Evolutionary conservation across 1,140 invertebrate genomes (phyloP).

Genomic region (Papilio xuthus): DNA sequence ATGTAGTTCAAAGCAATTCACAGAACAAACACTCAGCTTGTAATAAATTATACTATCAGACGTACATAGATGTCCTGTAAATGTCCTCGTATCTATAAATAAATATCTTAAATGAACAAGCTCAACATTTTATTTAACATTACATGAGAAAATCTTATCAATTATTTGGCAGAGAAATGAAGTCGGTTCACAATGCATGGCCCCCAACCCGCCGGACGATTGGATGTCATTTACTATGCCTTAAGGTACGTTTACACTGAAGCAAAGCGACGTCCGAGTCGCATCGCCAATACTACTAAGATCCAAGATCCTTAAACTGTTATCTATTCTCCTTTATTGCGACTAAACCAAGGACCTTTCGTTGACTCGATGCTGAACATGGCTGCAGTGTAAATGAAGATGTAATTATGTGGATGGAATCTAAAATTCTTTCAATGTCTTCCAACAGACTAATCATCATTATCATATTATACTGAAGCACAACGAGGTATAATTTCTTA

Average conservation of each 20-base stretch:
- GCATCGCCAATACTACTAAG: too few relatives aligned
- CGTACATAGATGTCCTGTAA: too few relatives aligned
- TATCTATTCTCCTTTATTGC: too few relatives aligned
- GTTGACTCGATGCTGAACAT: too few relatives aligned
- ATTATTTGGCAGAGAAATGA: conserved; percentile 5
- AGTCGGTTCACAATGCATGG: conserved; percentile 3
- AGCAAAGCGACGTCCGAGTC: neutral
- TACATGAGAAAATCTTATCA: neutral
- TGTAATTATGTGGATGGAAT: neutral
- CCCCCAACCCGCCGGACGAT: neutral
- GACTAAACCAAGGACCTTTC: too few relatives aligned
- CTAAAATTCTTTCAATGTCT: neutral
- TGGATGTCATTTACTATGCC: neutral
- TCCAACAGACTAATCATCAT: neutral
- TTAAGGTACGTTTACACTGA: neutral
- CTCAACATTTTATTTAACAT: neutral
- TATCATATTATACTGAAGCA: too few relatives aligned
- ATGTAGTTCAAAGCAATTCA: neutral
- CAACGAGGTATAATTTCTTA: too few relatives aligned
- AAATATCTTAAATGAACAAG: too few relatives aligned
- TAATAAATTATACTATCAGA: neutral
- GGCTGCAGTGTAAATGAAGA: neutral
- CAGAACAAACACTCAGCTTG: neutral
- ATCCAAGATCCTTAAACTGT: too few relatives aligned
- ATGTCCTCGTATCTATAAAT: too few relatives aligned